These are phyloP conservation scores for Centropristis striata DNA, from an alignment of 2,113 vertebrate species.

Conservation along the genomic window DNA sequence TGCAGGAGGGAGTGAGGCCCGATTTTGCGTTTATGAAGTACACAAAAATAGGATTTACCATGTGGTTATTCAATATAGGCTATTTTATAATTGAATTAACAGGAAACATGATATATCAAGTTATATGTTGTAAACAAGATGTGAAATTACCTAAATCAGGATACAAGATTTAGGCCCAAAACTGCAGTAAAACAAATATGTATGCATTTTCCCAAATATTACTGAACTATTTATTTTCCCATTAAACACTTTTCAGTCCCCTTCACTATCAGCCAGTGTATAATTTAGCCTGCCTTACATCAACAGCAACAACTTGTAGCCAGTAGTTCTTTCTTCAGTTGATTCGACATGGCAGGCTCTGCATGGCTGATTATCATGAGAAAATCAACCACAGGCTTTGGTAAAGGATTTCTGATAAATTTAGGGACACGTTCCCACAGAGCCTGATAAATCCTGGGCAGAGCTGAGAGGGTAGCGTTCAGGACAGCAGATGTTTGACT, in stretches of 20 bases:
- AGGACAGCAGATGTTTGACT: slow-evolving; percentile 78
- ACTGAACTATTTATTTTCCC: background rate
- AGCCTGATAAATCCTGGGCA: slow-evolving; percentile 40
- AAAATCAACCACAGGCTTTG: slow-evolving; percentile 43
- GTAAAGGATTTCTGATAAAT: slow-evolving; percentile 46
- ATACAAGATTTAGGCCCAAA: too few relatives aligned
- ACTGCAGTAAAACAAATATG: background rate
- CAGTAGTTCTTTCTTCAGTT: background rate
- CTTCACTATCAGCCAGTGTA: background rate
- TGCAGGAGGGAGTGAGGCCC: too few relatives aligned
- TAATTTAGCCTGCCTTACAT: slow-evolving; percentile 4
- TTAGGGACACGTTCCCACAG: slow-evolving; percentile 45
- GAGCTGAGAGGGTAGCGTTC: slow-evolving; percentile 35
- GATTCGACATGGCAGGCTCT: background rate
- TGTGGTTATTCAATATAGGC: too few relatives aligned
- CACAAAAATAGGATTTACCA: too few relatives aligned
- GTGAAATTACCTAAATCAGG: too few relatives aligned
- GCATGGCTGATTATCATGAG: slow-evolving; percentile 1
- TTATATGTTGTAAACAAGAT: too few relatives aligned
- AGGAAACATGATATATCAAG: too few relatives aligned
- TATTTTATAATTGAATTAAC: too few relatives aligned
- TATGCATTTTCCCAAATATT: background rate
- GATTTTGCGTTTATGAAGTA: too few relatives aligned
- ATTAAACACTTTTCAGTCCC: background rate
- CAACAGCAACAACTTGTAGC: background rate